Percentiles rank a stretch among this genome's conserved stretches.
Conservation (phyloP, 2,797 vertebrate species). For the Atherinosoma microstoma region DNA sequence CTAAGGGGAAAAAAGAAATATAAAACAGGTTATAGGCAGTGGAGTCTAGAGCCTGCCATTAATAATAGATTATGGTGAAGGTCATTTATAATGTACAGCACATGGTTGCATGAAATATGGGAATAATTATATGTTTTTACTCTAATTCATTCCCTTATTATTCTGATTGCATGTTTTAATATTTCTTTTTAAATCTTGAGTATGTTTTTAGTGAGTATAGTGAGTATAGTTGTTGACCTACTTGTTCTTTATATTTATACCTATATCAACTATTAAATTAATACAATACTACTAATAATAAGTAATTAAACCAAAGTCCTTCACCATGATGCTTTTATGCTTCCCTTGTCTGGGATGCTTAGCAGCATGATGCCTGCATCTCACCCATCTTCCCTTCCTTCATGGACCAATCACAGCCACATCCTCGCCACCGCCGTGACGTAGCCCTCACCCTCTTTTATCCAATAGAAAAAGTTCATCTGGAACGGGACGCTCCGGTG, state of each 20-base stretch:
- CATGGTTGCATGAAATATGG: slow-evolving; percentile 4
- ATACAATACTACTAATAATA: background rate
- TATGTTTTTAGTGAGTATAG: accelerated
- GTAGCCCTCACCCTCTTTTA: slow-evolving; percentile 52
- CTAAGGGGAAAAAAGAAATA: background rate
- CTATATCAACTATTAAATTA: background rate
- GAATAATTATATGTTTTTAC: background rate
- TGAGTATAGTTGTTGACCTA: background rate
- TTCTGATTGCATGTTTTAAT: background rate
- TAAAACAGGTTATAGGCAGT: background rate
- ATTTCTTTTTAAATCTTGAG: background rate
- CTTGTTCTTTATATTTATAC: background rate
- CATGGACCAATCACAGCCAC: slow-evolving; percentile 60
- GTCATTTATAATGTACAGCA: slow-evolving; percentile 60
- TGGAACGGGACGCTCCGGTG: slow-evolving; percentile 60
- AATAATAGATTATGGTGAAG: slow-evolving; percentile 50
- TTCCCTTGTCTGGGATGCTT: slow-evolving; percentile 14
- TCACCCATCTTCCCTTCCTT: slow-evolving; percentile 43
- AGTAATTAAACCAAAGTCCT: background rate
- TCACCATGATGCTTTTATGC: background rate
- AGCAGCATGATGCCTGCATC: slow-evolving; percentile 20
- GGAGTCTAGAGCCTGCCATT: slow-evolving; percentile 1
- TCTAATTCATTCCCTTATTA: background rate
- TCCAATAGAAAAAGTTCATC: slow-evolving; percentile 80
- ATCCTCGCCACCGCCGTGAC: slow-evolving; percentile 20